These are phyloP conservation scores for Meteorus cinctellus DNA, from an alignment of 2,888 invertebrate genomes.

Conservation along the genomic window DNA sequence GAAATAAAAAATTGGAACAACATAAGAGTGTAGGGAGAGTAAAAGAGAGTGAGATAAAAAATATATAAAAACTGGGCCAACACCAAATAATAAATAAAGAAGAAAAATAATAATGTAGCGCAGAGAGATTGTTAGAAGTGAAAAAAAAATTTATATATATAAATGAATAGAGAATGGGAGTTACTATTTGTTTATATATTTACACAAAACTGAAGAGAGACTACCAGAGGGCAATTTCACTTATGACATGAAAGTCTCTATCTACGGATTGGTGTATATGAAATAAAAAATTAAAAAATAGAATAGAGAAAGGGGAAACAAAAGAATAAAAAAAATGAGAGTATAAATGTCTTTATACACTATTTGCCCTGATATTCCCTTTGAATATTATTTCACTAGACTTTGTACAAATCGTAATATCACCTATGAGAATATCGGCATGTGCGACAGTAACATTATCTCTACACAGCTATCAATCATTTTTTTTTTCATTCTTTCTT, in stretches of 20 bases:
- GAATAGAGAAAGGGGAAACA: not conserved
- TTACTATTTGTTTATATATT: not conserved
- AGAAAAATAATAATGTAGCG: constrained; percentile 21
- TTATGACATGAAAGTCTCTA: not conserved
- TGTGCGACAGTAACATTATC: constrained; percentile 4
- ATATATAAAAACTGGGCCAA: constrained; percentile 27
- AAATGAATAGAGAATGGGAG: not conserved
- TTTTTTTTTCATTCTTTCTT: not conserved
- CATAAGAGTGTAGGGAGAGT: not conserved
- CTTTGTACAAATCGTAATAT: not conserved
- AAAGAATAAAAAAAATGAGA: not conserved
- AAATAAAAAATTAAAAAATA: constrained; percentile 1
- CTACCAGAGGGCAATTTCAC: not conserved
- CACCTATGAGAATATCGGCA: constrained; percentile 23
- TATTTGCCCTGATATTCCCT: constrained; percentile 2
- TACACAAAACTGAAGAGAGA: not conserved
- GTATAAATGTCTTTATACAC: constrained; percentile 20
- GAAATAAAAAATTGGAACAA: not conserved
- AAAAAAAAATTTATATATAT: not conserved
- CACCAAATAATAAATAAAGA: constrained; percentile 28
- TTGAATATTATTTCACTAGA: not conserved
- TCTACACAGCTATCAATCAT: not conserved
- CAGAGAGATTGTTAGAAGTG: not conserved
- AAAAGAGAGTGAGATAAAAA: not conserved
- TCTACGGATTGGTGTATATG: too few relatives aligned